A percentile compares a stretch with the other conserved stretches of the same genome.
Evolutionary conservation across 1,140 invertebrate genomes (phyloP).

Genomic region (Nasonia giraulti): DNA sequence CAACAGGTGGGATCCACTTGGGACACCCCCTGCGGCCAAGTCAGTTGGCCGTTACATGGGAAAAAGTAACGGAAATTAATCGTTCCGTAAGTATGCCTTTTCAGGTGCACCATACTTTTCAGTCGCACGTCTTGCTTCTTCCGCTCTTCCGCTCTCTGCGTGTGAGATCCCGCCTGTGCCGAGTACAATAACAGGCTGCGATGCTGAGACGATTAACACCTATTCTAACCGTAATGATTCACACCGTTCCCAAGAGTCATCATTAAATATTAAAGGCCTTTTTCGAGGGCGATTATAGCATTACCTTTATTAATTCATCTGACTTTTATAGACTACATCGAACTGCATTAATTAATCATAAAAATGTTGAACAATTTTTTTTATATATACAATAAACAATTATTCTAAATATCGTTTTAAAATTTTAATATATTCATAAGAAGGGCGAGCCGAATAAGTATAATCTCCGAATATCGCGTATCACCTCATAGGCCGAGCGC

Average conservation of each 20-base stretch:
- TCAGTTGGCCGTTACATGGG: slow-evolving; percentile 72
- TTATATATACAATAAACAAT: neutral
- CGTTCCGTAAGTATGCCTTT: slow-evolving; percentile 49
- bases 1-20: slow-evolving; percentile 73
- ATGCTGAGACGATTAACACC: neutral
- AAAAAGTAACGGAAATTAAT: slow-evolving; percentile 75
- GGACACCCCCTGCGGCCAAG: slow-evolving; percentile 68
- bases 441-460: neutral
- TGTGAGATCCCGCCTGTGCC: neutral
- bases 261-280: neutral
- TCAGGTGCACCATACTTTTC: slow-evolving; percentile 6
- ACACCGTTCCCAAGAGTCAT: neutral
- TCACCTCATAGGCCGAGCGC: neutral
- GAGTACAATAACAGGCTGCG: neutral
- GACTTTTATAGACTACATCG: neutral
- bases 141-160: neutral
- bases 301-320: neutral
- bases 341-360: neutral
- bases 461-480: neutral
- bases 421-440: neutral
- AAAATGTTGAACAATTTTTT: neutral
- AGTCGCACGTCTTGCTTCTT: slow-evolving; percentile 24
- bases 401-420: neutral
- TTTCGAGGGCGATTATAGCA: neutral
- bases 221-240: neutral